These are phyloP conservation scores for Melieria crassipennis DNA, from an alignment of 2,888 invertebrate genomes.

Conservation along the genomic window DNA sequence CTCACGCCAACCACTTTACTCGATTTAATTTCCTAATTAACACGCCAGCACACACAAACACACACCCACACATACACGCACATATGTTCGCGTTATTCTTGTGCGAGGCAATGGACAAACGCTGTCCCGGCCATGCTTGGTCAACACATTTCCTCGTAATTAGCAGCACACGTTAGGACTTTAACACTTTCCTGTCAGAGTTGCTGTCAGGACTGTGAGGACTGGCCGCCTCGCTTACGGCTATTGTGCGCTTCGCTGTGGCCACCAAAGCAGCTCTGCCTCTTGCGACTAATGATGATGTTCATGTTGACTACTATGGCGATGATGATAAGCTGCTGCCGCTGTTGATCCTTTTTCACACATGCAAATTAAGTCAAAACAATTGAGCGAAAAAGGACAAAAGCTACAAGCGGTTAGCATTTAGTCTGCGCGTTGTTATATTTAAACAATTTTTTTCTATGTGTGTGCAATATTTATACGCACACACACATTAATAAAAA, in stretches of 20 bases:
- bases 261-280: background rate
- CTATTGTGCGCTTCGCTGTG: too few species aligned
- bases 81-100: background rate
- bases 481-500: background rate
- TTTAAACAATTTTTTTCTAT: slow-evolving; percentile 34
- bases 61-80: slow-evolving; percentile 4
- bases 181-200: too few species aligned
- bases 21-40: slow-evolving; percentile 61
- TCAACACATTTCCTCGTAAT: slow-evolving; percentile 46
- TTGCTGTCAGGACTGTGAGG: too few species aligned
- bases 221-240: too few species aligned
- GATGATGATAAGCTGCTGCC: too few species aligned
- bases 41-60: slow-evolving; percentile 37
- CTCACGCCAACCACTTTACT: slow-evolving; percentile 51
- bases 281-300: slow-evolving; percentile 6
- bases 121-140: slow-evolving; percentile 33
- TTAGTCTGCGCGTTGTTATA: too few species aligned
- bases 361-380: slow-evolving; percentile 58
- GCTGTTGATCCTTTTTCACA: background rate
- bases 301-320: background rate
- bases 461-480: background rate
- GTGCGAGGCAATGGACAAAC: background rate
- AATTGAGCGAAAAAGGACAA: slow-evolving; percentile 44
- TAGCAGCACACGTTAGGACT: slow-evolving; percentile 42
- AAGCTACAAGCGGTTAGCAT: slow-evolving; percentile 1